phyloP scores from a whole-genome alignment of 2,797 vertebrate species.

The Xyrichtys novacula region DNA sequence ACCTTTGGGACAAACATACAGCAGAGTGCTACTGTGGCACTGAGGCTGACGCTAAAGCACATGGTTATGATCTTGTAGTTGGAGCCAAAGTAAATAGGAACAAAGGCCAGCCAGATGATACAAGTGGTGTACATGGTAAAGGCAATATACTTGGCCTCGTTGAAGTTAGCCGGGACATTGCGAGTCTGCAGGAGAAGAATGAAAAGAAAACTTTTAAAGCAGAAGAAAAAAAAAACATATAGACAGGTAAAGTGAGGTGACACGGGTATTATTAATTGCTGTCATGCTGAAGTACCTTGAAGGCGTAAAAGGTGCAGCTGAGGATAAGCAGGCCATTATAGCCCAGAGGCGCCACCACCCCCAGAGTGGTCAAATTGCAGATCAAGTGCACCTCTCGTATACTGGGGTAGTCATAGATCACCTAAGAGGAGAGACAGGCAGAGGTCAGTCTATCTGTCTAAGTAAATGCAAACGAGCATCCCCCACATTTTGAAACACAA shows the following conservation, averaged over 20 bases:
- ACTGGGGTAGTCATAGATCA: constrained; percentile 96
- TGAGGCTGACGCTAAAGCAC: constrained; percentile 99
- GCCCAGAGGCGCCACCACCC: constrained; percentile 96
- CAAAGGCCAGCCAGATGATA: constrained; percentile 99
- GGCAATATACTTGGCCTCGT: constrained; percentile 98
- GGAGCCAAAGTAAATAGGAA: constrained; percentile 99
- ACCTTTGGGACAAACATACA: constrained; percentile 99
- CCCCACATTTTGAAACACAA: constrained; percentile 13
- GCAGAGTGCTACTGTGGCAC: constrained; percentile 95
- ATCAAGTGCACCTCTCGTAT: constrained; percentile 97
- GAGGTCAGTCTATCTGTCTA: neutral
- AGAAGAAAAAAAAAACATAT: neutral
- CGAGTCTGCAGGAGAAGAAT: constrained; percentile 84
- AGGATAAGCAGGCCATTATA: constrained; percentile 98
- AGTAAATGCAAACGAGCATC: constrained; percentile 27
- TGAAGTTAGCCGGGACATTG: constrained; percentile 98
- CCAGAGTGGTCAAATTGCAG: constrained; percentile 96
- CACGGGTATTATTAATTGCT: neutral
- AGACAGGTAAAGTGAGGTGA: neutral
- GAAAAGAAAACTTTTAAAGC: neutral
- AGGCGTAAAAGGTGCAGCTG: constrained; percentile 99
- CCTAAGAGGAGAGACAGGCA: constrained; percentile 69
- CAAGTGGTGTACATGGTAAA: constrained; percentile 99
- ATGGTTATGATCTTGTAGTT: constrained; percentile 99
- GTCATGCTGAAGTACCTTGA: constrained; percentile 84